These are phyloP conservation scores for Ophraella communa DNA, from an alignment of 2,888 invertebrate species.

Conservation along the genomic window DNA sequence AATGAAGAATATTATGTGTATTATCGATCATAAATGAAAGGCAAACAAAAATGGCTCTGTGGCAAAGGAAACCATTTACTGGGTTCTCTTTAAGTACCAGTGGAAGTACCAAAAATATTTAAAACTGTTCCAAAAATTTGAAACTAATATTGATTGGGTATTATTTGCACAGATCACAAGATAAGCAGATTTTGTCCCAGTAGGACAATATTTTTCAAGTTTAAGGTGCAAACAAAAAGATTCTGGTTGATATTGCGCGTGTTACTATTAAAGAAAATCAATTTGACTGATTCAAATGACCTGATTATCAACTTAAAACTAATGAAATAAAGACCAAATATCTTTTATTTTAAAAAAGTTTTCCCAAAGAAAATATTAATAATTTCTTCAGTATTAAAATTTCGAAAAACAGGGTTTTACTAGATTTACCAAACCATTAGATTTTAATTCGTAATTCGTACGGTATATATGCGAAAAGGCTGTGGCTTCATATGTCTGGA, in stretches of 20 bases:
- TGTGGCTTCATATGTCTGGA: slow-evolving; percentile 37
- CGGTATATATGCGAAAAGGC: slow-evolving; percentile 34
- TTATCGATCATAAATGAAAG: too few relatives aligned
- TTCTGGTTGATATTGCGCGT: background rate
- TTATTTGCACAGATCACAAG: too few relatives aligned
- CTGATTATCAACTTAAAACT: slow-evolving; percentile 13
- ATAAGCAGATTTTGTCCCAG: too few relatives aligned
- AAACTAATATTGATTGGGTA: too few relatives aligned
- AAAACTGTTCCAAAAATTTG: too few relatives aligned
- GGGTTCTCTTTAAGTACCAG: too few relatives aligned
- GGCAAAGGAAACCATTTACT: too few relatives aligned
- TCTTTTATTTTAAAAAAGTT: background rate
- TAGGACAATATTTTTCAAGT: too few relatives aligned
- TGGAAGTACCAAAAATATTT: too few relatives aligned
- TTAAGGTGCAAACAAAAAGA: too few relatives aligned
- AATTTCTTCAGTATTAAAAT: slow-evolving; percentile 39
- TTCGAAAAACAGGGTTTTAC: slow-evolving; percentile 44
- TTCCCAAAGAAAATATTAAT: slow-evolving; percentile 18
- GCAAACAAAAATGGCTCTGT: background rate
- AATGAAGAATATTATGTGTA: too few relatives aligned
- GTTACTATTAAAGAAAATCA: background rate
- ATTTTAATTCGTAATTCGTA: slow-evolving; percentile 31
- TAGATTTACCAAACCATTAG: slow-evolving; percentile 31
- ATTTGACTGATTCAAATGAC: slow-evolving; percentile 15
- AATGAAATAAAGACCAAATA: slow-evolving; percentile 16